Evolutionary conservation across 2,113 vertebrate species (phyloP).

Genomic region (Cephalopholis sonnerati): DNA sequence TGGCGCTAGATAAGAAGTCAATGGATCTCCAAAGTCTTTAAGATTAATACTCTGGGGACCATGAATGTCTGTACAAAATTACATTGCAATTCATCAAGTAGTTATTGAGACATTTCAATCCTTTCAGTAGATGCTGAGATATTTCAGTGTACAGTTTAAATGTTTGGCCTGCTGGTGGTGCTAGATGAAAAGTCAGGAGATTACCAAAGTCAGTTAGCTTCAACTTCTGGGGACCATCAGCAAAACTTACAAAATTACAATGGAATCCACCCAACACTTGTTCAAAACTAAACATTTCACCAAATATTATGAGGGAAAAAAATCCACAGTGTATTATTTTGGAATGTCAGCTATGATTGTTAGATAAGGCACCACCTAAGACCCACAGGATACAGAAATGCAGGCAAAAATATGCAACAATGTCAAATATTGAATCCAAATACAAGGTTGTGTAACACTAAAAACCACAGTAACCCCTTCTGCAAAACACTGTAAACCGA

Average conservation of each 20-base stretch:
- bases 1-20: not conserved
- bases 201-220: not conserved
- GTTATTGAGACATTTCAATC: not conserved
- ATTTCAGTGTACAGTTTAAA: not conserved
- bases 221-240: not conserved
- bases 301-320: not conserved
- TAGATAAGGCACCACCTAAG: not conserved
- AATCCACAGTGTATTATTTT: not conserved
- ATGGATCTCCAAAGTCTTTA: not conserved
- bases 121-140: not conserved
- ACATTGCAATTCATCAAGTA: not conserved
- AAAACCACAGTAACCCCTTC: conserved; percentile 4
- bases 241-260: too few relatives aligned
- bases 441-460: conserved; percentile 2
- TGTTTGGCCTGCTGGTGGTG: not conserved
- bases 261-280: not conserved
- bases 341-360: not conserved
- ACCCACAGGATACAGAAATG: not conserved
- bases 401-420: not conserved
- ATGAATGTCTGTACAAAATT: not conserved
- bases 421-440: conserved; percentile 33
- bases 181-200: not conserved
- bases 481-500: conserved; percentile 8
- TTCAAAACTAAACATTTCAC: not conserved
- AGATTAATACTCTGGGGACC: not conserved